Conservation (phyloP, 2,888 invertebrate species). For the Polylopha cassiicola region DNA sequence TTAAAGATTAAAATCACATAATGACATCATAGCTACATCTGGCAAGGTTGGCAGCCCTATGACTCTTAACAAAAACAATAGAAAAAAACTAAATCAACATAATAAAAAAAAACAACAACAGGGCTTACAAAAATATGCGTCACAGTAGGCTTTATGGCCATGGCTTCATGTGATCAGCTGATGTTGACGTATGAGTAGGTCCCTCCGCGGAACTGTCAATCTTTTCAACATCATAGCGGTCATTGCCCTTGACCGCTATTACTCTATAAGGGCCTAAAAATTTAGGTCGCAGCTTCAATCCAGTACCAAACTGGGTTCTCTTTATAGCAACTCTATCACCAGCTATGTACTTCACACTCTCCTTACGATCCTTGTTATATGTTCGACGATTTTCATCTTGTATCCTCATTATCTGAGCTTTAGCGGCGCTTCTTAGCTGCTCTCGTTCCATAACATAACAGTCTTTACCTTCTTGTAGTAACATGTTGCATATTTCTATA, state of each 20-base stretch:
- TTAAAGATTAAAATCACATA: too few species aligned
- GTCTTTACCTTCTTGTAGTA: slow-evolving; percentile 1
- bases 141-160: too few species aligned
- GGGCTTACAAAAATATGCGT: too few species aligned
- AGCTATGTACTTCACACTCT: slow-evolving; percentile 9
- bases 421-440: slow-evolving; percentile 17
- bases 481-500: not conserved
- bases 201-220: slow-evolving; percentile 16
- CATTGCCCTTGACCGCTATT: slow-evolving; percentile 11
- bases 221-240: slow-evolving; percentile 25
- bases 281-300: slow-evolving; percentile 23
- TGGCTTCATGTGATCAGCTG: slow-evolving; percentile 21
- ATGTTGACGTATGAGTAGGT: slow-evolving; percentile 9
- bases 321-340: slow-evolving; percentile 26
- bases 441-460: slow-evolving; percentile 12
- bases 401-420: slow-evolving; percentile 19
- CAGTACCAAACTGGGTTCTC: slow-evolving; percentile 23
- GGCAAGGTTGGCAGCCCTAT: too few species aligned
- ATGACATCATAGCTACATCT: too few species aligned
- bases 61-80: too few species aligned
- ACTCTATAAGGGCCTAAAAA: slow-evolving; percentile 19
- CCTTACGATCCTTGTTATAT: slow-evolving; percentile 19
- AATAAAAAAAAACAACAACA: too few species aligned
- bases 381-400: slow-evolving; percentile 21
- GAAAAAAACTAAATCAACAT: too few species aligned